A percentile compares a stretch with the other conserved stretches of the same genome.
These are phyloP conservation scores for Scophthalmus maximus DNA, from an alignment of 2,113 vertebrate species.

Conservation along the genomic window DNA sequence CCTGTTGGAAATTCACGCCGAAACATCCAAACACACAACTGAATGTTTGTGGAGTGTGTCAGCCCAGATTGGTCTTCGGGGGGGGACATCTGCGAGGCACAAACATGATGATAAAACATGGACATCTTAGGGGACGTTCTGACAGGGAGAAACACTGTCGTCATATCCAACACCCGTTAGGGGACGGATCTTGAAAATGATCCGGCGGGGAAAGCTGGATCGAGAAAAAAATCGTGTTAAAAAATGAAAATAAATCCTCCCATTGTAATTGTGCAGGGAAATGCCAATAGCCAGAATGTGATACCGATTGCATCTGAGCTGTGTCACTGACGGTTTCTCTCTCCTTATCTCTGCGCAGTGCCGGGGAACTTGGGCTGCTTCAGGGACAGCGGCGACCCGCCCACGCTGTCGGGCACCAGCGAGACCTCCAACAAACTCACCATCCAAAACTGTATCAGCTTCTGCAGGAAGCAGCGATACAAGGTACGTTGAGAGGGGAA, in stretches of 20 bases:
- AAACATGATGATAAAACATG: slow-evolving; percentile 8
- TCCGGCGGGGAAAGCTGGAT: not conserved
- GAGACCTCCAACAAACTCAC: slow-evolving; percentile 95
- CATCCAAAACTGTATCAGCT: slow-evolving; percentile 95
- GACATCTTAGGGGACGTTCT: not conserved
- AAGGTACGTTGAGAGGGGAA: slow-evolving; percentile 83
- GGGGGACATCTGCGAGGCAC: not conserved
- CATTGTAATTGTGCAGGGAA: not conserved
- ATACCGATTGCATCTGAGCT: not conserved
- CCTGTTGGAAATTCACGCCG: slow-evolving; percentile 33
- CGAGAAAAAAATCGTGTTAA: no score
- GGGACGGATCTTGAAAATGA: no score
- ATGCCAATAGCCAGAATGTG: not conserved
- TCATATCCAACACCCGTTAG: not conserved
- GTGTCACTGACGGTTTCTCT: not conserved
- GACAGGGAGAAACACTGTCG: not conserved
- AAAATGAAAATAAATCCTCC: not conserved
- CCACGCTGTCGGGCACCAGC: slow-evolving; percentile 89
- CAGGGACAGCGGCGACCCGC: slow-evolving; percentile 94
- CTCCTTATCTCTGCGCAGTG: slow-evolving; percentile 83
- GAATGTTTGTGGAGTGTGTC: slow-evolving; percentile 40
- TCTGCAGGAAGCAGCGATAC: slow-evolving; percentile 92
- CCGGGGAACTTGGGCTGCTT: slow-evolving; percentile 97
- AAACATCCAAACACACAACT: slow-evolving; percentile 27
- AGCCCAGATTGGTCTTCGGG: slow-evolving; percentile 12